A percentile compares a stretch with the other conserved stretches of the same genome.
phyloP scores from a whole-genome alignment of 2,888 invertebrate species.

The Andrena trimmerana region DNA sequence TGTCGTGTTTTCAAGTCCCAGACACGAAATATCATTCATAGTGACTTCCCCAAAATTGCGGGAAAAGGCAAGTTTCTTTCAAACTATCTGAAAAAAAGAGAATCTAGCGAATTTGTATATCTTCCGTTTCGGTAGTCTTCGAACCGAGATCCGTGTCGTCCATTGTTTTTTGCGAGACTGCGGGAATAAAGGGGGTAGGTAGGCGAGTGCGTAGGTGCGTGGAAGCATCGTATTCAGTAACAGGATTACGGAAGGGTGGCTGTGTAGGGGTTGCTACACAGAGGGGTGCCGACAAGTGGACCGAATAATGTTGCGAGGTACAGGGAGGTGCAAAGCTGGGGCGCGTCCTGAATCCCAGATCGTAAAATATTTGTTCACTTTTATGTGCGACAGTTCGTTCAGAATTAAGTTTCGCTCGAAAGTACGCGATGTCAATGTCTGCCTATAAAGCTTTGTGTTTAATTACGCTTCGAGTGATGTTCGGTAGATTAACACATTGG shows the following conservation, averaged over 20 bases:
- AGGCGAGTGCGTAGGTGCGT: slow-evolving; percentile 67
- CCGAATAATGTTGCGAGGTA: slow-evolving; percentile 78
- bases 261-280: slow-evolving; percentile 66
- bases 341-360: slow-evolving; percentile 44
- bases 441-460: too few relatives aligned
- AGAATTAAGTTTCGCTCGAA: background rate
- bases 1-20: too few relatives aligned
- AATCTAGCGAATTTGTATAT: background rate
- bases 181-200: slow-evolving; percentile 48
- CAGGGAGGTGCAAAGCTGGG: slow-evolving; percentile 67
- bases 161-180: slow-evolving; percentile 67
- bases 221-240: slow-evolving; percentile 73
- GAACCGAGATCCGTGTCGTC: slow-evolving; percentile 46
- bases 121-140: slow-evolving; percentile 12
- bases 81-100: background rate
- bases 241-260: slow-evolving; percentile 78
- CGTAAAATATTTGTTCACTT: slow-evolving; percentile 35
- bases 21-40: too few relatives aligned
- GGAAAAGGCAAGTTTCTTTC: background rate
- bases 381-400: slow-evolving; percentile 42
- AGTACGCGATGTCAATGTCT: too few relatives aligned
- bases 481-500: too few relatives aligned
- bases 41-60: too few relatives aligned
- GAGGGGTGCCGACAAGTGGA: slow-evolving; percentile 80
- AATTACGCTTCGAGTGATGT: too few relatives aligned